Evolutionary conservation across 2,797 vertebrate genomes (phyloP).

Genomic region (Buphagus erythrorhynchus): DNA sequence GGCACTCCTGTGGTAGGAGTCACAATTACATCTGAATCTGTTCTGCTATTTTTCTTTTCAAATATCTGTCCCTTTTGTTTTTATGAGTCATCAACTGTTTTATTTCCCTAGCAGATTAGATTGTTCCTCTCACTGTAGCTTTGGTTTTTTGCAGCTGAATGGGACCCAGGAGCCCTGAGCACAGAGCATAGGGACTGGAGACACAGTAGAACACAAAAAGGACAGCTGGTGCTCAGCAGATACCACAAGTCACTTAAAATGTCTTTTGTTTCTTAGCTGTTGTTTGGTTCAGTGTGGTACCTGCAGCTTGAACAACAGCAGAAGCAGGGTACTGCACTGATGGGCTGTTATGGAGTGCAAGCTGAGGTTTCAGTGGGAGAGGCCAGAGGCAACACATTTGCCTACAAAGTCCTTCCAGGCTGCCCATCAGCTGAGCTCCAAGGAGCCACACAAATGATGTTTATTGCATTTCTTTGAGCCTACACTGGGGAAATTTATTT

Average conservation of each 20-base stretch:
- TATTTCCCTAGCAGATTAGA: slow-evolving; percentile 4
- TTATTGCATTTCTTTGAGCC: not conserved
- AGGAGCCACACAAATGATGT: not conserved
- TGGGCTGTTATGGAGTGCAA: rapidly evolving
- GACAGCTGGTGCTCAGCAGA: not conserved
- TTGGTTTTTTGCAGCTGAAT: not conserved
- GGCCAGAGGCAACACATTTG: not conserved
- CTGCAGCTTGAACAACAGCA: not conserved
- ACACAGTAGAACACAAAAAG: not conserved
- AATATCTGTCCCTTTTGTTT: not conserved
- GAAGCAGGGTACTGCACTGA: not conserved
- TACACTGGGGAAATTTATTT: not conserved
- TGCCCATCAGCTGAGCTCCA: not conserved
- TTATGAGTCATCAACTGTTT: slow-evolving; percentile 4
- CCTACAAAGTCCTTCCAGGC: not conserved
- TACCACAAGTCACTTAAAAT: slow-evolving; percentile 1
- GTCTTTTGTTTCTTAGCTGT: slow-evolving; percentile 29
- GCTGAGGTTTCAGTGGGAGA: not conserved
- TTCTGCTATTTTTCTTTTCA: not conserved
- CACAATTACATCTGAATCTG: not conserved
- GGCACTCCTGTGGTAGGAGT: not conserved
- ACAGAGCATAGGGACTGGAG: not conserved
- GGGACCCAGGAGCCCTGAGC: not conserved
- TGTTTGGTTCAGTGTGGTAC: slow-evolving; percentile 2
- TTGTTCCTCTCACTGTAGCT: not conserved